Conservation (phyloP, 1,140 invertebrate species). For the Dufourea novaeangliae region DNA sequence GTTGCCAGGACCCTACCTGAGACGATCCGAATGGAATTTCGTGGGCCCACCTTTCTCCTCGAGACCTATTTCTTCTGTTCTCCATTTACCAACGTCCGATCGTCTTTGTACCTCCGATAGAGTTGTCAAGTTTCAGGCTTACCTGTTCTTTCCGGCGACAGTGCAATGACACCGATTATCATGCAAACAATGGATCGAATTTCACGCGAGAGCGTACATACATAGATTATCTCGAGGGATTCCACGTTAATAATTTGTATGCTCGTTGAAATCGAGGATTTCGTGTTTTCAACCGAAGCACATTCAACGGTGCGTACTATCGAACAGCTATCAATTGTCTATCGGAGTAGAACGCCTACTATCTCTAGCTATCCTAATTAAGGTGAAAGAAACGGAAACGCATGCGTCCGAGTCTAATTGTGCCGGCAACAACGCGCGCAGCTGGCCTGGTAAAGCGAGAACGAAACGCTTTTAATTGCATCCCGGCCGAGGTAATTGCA, state of each 20-base stretch:
- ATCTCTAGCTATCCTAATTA: background rate
- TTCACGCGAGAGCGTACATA: too few relatives aligned
- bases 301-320: background rate
- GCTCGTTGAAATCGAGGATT: too few relatives aligned
- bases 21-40: conserved; percentile 30
- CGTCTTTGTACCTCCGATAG: background rate
- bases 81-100: too few relatives aligned
- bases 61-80: conserved; percentile 12
- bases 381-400: background rate
- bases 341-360: background rate
- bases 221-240: too few relatives aligned
- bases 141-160: conserved; percentile 7
- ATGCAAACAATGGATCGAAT: conserved; percentile 51
- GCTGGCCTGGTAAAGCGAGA: background rate
- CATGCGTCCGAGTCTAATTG: background rate
- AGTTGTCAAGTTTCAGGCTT: background rate
- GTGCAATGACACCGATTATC: conserved; percentile 51
- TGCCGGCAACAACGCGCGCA: too few relatives aligned
- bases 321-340: background rate
- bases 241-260: too few relatives aligned
- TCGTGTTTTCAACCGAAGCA: too few relatives aligned
- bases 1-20: background rate
- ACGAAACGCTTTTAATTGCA: conserved; percentile 32
- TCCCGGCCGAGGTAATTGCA: background rate
- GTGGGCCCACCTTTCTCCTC: conserved; percentile 23